Percentiles rank a stretch among this genome's conserved stretches.
Evolutionary conservation across 2,888 invertebrate species (phyloP).

Genomic region (Drosophila siamana): DNA sequence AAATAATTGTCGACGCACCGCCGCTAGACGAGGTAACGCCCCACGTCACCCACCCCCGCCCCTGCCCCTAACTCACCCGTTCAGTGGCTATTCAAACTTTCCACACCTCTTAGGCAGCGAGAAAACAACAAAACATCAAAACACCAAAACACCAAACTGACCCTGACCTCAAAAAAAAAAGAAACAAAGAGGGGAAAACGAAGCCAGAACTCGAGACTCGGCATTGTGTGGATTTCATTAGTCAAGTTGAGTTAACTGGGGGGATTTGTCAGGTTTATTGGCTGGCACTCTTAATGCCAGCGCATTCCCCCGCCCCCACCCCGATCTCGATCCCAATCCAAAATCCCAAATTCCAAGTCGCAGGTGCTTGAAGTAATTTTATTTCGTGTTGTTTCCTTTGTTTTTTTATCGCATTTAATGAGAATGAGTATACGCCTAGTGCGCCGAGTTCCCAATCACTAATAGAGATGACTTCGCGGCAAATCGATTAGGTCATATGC

Average conservation of each 20-base stretch:
- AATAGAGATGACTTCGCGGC: conserved; percentile 63
- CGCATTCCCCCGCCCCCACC: neutral
- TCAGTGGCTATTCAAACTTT: neutral
- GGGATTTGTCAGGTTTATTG: conserved; percentile 41
- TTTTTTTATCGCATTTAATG: conserved; percentile 41
- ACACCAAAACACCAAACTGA: conserved; percentile 22
- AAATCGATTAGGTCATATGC: conserved; percentile 67
- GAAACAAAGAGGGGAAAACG: neutral
- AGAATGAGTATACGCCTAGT: conserved; percentile 9
- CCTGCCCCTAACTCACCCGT: neutral
- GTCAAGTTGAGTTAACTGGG: conserved; percentile 38
- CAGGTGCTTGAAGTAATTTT: conserved; percentile 32
- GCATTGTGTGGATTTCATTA: conserved; percentile 50
- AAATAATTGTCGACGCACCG: conserved; percentile 59
- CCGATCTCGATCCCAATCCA: neutral
- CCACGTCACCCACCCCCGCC: neutral
- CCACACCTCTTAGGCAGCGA: conserved; percentile 8
- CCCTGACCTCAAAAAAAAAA: conserved; percentile 51
- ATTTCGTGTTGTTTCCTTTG: conserved; percentile 13
- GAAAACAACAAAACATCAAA: neutral
- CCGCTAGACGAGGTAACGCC: conserved; percentile 37
- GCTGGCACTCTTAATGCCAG: conserved; percentile 2
- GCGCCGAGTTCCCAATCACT: conserved; percentile 21
- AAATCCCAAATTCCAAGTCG: conserved; percentile 1
- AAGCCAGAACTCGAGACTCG: neutral